Evolutionary conservation across 2,113 vertebrate species (phyloP), one percentile per base, ranked within the genome.

Genomic region (Piprites chloris): DNA sequence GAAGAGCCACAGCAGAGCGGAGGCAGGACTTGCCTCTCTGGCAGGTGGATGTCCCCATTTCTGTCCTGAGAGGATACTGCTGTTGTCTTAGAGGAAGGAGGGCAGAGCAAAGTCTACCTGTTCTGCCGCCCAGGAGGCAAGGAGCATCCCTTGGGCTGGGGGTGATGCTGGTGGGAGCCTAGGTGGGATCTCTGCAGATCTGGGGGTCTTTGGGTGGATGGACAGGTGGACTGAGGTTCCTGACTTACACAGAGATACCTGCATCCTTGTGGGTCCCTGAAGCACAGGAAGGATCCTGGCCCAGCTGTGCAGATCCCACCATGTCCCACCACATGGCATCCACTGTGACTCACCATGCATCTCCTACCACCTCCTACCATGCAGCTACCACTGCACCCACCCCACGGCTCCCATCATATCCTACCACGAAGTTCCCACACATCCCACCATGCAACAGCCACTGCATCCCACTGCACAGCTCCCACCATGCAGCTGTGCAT

Each of bases 361-460:
- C 1, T 61, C 37, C 37, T 5, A 44, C 39, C 62, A 65, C n/a
- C 3, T 47, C 41, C 62, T n/a, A 0, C 30, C 22, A 0, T 5
- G 46, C 6, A 7, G 3, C 46, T 75, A 28, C 35, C 9, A 2
- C 62, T 22, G 1, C 27, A 27, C 21, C 16, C 10, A 35, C 12
- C 11, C 15, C 56, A 59, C 8, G 24, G 37, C 26, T 75, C 28
- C 32, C 9, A 3, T 22, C 56, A 35, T 32, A 4, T 53, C 58
- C 46, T 30, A 0, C 37, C 17, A 0, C 2, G 37, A 4, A 6
- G 3, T 37, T 75, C 24, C 32, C 9, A 3, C 58, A 61, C 33
- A 18, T 61, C 23, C 37, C 30, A 22, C 26, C n/a, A 27, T 10
- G 30, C 28, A 21, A 7, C 50, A 11, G 14, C 21, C 44, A 4